These are phyloP conservation scores for Thinocorus orbignyianus DNA, from an alignment of 2,113 vertebrate species.

Conservation along the genomic window DNA sequence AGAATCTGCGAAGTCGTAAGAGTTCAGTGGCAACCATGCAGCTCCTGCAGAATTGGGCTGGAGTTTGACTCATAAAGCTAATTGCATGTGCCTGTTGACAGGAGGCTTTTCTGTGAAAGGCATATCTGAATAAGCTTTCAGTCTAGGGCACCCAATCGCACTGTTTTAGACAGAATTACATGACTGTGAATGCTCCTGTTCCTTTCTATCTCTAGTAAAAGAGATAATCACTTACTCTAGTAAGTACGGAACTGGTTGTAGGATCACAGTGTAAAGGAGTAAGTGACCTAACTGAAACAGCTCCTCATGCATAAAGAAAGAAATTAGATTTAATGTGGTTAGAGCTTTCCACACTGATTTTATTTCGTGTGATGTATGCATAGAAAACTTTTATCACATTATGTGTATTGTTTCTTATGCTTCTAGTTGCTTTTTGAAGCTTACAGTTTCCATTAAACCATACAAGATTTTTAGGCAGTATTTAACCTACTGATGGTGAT, in stretches of 20 bases:
- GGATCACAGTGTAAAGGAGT: not conserved
- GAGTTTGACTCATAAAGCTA: not conserved
- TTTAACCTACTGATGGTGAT: not conserved
- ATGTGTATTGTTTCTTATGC: not conserved
- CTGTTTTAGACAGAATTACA: not conserved
- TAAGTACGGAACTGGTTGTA: not conserved
- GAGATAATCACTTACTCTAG: not conserved
- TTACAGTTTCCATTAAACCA: not conserved
- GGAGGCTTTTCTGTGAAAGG: not conserved
- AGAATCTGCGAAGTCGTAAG: fast-evolving
- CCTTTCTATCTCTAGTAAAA: not conserved
- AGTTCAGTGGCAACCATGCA: not conserved
- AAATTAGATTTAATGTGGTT: not conserved
- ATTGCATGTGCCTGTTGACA: fast-evolving
- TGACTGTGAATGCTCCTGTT: not conserved
- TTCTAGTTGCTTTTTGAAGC: not conserved
- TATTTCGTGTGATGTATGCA: not conserved
- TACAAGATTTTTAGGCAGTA: not conserved
- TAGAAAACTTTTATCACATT: not conserved
- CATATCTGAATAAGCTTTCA: not conserved
- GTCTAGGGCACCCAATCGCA: no score
- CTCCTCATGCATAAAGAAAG: not conserved
- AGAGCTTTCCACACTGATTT: not conserved
- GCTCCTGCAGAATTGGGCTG: not conserved
- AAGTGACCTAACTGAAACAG: not conserved